Conservation (phyloP, 2,113 vertebrate genomes). For the Monarcha castaneiventris region DNA sequence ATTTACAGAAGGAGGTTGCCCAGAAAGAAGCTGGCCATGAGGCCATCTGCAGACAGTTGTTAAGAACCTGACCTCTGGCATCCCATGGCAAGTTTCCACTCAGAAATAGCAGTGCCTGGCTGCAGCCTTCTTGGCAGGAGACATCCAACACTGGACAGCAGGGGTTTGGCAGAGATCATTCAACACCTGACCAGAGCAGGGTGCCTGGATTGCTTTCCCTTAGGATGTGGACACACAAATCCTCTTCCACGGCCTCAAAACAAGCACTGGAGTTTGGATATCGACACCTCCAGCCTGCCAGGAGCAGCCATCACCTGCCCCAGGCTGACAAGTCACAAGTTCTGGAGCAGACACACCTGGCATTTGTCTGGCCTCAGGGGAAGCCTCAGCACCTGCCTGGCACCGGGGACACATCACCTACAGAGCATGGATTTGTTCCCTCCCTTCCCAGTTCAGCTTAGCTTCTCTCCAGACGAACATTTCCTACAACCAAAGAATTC, state of each 20-base stretch:
- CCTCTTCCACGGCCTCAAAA: neutral
- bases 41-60: neutral
- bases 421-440: neutral
- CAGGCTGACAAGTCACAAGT: neutral
- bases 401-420: neutral
- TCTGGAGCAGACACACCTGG: neutral
- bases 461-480: neutral
- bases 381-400: neutral
- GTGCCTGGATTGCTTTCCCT: neutral
- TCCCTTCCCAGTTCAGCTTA: neutral
- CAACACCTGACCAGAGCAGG: neutral
- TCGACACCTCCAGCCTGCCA: neutral
- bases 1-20: neutral
- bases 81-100: neutral
- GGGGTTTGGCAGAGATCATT: neutral
- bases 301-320: neutral
- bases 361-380: accelerated
- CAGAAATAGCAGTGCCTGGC: neutral
- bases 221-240: neutral
- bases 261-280: neutral
- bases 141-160: neutral
- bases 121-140: neutral
- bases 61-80: neutral
- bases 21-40: neutral
- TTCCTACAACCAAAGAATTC: neutral